Evolutionary conservation across 2,113 vertebrate species (phyloP), one percentile per base, ranked within the genome.

Genomic region (Petrocephalus microphthalmus): DNA sequence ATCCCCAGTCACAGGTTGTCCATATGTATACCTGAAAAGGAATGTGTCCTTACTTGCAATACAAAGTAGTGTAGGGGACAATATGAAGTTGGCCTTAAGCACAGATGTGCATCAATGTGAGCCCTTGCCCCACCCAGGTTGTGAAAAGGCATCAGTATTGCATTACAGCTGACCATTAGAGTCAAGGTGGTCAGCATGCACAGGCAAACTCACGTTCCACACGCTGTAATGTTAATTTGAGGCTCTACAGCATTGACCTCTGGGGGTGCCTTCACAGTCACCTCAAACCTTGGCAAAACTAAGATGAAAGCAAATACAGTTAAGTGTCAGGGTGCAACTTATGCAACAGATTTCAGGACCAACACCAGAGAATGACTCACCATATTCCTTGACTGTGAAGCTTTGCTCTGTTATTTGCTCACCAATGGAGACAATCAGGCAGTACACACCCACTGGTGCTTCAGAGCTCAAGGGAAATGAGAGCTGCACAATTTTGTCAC

Each of bases 221-320:
- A 95, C 29, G 93, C 85, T 90, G 90, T 84, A 22, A 88, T 52
- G 33, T 87, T 51, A 29, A 94, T 13, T 17, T 91, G 88, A 3
- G 93, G 83, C 7, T 92, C 88, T 0, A 0, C 84, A 54, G 93
- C 83, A 19, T 86, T 92, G 8, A 92, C 88, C 90, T 92, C 56
- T 2, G 90, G 33, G 10, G 87, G 7, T 22, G 7, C 33, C 1
- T 89, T 83, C 81, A 94, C 0, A 49, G 78, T 92, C 3, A 93
- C 57, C 0, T 94, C 92, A 91, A 95, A 95, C 91, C 91, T 95
- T 2, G 94, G 94, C 87, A 94, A 82, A 42, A 42, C 60, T 67
- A 45, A 29, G 25, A 71, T 25, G 29, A 71, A 71, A 29, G 25
- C 53, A 82, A 82, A 10, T 6, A 20, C 17, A 42, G 33, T 29